phyloP scores from a whole-genome alignment of 2,113 vertebrate species.

The Chitala chitala region DNA sequence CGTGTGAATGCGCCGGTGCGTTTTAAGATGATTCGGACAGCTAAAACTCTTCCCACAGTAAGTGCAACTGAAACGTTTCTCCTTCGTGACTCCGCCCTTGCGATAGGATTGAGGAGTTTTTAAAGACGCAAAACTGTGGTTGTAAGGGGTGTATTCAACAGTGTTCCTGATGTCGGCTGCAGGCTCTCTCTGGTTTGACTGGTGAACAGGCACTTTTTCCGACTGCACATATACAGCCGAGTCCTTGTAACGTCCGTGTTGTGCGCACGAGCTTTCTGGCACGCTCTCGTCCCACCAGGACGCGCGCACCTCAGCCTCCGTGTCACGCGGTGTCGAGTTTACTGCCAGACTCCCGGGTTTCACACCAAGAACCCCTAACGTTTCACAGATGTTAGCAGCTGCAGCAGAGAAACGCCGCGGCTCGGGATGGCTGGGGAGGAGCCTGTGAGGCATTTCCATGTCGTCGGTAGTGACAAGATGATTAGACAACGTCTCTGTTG shows the following conservation, averaged over 20 bases:
- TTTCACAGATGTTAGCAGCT: background rate
- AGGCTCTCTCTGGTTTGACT: background rate
- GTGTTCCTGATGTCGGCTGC: background rate
- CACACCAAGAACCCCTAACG: background rate
- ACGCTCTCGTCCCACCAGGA: background rate
- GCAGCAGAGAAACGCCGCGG: background rate
- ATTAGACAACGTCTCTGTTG: background rate
- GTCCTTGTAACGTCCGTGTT: background rate
- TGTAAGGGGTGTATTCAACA: background rate
- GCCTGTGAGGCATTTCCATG: background rate
- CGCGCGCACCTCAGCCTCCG: background rate
- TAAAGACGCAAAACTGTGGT: constrained; percentile 17
- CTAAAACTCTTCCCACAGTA: constrained; percentile 54
- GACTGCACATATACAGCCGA: background rate
- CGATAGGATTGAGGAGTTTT: background rate
- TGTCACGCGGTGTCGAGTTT: background rate
- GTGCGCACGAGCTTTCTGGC: background rate
- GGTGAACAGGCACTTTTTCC: background rate
- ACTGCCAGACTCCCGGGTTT: constrained; percentile 1
- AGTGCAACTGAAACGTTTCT: constrained; percentile 39
- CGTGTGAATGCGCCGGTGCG: constrained; percentile 57
- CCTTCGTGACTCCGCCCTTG: background rate
- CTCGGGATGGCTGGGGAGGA: background rate
- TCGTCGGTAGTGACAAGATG: background rate
- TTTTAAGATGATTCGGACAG: constrained; percentile 57